Evolutionary conservation across 2,113 vertebrate genomes (phyloP).

Genomic region (Sorex araneus): DNA sequence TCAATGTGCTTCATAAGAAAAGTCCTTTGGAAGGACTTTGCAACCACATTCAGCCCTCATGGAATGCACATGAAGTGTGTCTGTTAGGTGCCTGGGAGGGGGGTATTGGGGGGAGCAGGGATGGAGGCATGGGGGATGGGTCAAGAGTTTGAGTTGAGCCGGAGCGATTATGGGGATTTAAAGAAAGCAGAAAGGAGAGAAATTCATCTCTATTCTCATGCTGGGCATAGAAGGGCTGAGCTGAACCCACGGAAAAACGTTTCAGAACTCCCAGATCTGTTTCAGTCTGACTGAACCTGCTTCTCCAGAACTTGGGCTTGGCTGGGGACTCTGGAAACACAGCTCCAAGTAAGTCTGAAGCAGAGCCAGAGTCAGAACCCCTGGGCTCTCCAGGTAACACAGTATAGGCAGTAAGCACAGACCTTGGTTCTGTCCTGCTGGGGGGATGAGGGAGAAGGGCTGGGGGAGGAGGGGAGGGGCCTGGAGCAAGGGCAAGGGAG

Average conservation of each 20-base stretch:
- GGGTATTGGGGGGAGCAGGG: no score
- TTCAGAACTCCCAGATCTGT: neutral
- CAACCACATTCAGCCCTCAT: neutral
- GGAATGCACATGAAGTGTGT: neutral
- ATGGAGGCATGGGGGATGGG: no score
- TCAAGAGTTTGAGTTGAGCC: neutral
- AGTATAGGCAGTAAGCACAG: neutral
- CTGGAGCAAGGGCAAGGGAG: no score
- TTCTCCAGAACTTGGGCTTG: neutral
- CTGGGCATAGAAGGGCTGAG: neutral
- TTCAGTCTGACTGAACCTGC: neutral
- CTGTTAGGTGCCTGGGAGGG: neutral
- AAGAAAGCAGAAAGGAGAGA: neutral
- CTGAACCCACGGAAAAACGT: constrained; percentile 20
- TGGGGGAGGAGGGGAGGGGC: no score
- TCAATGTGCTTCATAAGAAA: neutral
- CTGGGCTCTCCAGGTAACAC: neutral
- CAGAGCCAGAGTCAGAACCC: neutral
- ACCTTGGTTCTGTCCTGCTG: no score
- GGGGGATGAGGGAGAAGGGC: no score
- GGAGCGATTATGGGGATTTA: neutral
- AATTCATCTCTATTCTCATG: neutral
- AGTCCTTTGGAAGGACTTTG: neutral
- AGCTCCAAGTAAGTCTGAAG: no score
- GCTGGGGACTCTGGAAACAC: neutral